phyloP scores from a whole-genome alignment of 2,888 invertebrate species.

The Parasteatoda lunata region DNA sequence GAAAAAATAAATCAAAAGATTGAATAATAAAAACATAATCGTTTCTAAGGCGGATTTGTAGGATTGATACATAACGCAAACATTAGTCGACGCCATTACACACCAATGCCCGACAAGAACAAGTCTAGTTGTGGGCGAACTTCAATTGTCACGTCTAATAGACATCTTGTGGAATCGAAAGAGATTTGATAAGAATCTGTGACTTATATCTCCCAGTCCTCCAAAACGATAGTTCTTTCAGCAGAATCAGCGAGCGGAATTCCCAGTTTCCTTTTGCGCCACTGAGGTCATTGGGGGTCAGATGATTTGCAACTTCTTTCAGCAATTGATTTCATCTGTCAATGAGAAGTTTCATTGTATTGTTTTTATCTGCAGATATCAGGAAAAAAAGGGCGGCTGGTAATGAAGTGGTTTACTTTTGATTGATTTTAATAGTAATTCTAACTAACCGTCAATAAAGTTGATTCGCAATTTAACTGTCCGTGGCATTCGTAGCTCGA shows the following conservation, averaged over 20 bases:
- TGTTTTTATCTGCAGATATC: no score
- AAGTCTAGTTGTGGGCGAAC: neutral
- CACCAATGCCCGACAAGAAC: slow-evolving; percentile 2
- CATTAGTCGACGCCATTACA: neutral
- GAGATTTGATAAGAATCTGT: neutral
- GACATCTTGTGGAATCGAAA: neutral
- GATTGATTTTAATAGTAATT: no score
- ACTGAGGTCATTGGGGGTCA: no score
- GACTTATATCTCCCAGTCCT: neutral
- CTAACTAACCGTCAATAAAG: no score
- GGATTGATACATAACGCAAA: neutral
- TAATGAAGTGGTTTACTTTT: no score
- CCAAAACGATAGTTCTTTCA: neutral
- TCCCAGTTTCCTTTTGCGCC: neutral
- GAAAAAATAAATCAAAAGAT: no score
- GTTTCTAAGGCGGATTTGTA: neutral
- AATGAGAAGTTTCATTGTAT: no score
- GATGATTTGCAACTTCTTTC: no score
- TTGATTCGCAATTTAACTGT: no score
- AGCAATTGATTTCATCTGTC: no score
- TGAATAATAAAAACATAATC: neutral
- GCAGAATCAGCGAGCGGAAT: neutral
- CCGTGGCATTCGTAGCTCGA: no score
- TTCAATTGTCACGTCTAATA: neutral
- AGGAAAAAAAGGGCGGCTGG: no score